Evolutionary conservation across 2,797 vertebrate species (phyloP).

Genomic region (Darevskia nairensis): DNA sequence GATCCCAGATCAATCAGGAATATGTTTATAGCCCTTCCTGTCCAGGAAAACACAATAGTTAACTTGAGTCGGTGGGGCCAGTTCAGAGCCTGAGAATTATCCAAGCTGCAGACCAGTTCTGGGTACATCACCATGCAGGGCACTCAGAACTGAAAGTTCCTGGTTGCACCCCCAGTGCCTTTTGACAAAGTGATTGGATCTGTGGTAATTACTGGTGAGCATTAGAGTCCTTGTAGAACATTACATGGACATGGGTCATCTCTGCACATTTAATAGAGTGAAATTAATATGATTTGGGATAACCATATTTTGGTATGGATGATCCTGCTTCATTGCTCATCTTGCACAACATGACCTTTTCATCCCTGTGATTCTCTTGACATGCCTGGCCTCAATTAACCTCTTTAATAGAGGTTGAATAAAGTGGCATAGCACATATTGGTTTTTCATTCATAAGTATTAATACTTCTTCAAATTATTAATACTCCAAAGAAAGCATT

Average conservation of each 20-base stretch:
- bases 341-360: background rate
- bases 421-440: background rate
- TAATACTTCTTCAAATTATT: background rate
- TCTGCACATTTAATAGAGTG: background rate
- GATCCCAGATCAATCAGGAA: no score
- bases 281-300: background rate
- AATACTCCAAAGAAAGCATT: background rate
- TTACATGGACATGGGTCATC: background rate
- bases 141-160: no score
- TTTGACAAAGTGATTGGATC: no score
- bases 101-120: no score
- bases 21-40: no score
- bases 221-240: background rate
- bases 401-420: background rate
- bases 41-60: no score
- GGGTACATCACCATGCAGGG: no score
- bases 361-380: background rate
- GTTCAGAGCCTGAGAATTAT: no score
- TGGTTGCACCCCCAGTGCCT: no score
- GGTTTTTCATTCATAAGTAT: background rate
- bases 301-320: background rate
- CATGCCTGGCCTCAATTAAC: background rate
- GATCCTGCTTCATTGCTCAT: background rate
- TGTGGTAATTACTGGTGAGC: no score
- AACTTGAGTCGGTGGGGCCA: no score